These are phyloP conservation scores for Cylindroiulus punctatus DNA, from an alignment of 2,888 invertebrate species.

Conservation along the genomic window DNA sequence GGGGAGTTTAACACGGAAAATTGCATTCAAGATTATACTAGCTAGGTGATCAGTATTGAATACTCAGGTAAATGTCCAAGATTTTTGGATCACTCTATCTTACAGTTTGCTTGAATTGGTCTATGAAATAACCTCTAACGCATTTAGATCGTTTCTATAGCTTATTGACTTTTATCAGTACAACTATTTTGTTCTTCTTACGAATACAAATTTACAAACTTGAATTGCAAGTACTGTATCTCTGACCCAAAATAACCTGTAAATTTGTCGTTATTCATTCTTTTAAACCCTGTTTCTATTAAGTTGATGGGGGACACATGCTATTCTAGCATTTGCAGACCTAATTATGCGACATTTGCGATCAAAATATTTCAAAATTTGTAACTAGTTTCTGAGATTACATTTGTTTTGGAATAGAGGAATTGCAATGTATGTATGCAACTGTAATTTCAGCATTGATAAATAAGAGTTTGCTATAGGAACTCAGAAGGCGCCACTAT, in stretches of 20 bases:
- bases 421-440: background rate
- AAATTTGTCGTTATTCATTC: background rate
- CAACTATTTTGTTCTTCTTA: slow-evolving; percentile 16
- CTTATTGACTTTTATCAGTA: background rate
- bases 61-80: too few relatives aligned
- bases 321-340: background rate
- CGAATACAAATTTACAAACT: background rate
- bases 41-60: too few relatives aligned
- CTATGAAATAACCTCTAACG: background rate
- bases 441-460: background rate
- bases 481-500: background rate
- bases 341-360: background rate
- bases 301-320: background rate
- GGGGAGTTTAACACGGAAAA: too few relatives aligned
- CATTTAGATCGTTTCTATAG: background rate
- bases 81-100: too few relatives aligned
- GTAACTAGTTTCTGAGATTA: background rate
- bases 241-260: background rate
- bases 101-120: background rate
- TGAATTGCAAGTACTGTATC: background rate
- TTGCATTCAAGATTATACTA: too few relatives aligned
- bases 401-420: background rate
- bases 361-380: background rate
- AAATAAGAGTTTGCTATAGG: background rate
- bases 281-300: slow-evolving; percentile 12